Evolutionary conservation across 2,797 vertebrate species (phyloP).

Genomic region (Oryzias sinensis): DNA sequence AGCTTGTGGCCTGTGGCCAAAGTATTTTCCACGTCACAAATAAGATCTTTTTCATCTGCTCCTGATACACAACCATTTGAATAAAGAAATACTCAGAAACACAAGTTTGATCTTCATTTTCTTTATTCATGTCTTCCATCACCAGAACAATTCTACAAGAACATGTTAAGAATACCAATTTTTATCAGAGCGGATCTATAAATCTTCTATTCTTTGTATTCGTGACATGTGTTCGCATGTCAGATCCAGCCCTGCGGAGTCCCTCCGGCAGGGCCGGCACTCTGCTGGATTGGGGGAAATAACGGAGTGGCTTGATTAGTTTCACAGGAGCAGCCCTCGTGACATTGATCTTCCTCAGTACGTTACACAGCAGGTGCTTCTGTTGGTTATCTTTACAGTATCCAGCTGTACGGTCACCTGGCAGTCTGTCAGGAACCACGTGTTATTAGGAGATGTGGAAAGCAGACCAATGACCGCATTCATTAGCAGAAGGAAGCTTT

Average conservation of each 20-base stretch:
- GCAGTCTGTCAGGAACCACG: slow-evolving; percentile 20
- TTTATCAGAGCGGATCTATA: no score
- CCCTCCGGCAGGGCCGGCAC: slow-evolving; percentile 54
- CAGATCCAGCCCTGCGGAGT: slow-evolving; percentile 23
- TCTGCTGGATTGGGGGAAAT: slow-evolving; percentile 32
- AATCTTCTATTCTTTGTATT: not conserved
- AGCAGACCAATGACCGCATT: not conserved
- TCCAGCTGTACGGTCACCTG: slow-evolving; percentile 15
- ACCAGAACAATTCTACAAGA: no score
- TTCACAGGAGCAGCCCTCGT: slow-evolving; percentile 24
- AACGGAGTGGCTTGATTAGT: slow-evolving; percentile 47
- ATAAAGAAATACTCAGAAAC: no score
- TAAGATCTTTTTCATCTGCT: no score
- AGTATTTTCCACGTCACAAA: no score
- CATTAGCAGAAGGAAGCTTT: no score
- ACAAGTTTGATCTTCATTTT: no score
- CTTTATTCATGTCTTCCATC: no score
- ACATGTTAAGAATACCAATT: no score
- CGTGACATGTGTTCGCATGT: slow-evolving; percentile 5
- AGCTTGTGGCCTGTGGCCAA: no score
- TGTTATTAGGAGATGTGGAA: not conserved
- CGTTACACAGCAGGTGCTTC: slow-evolving; percentile 6
- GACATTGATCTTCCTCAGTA: slow-evolving; percentile 10
- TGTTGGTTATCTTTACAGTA: slow-evolving; percentile 4
- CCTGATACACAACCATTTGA: no score